Percentiles rank a stretch among this genome's conserved stretches.
phyloP scores from a whole-genome alignment of 92 coral and sea anemone genomes.

The Anthopleura xanthogrammica region DNA sequence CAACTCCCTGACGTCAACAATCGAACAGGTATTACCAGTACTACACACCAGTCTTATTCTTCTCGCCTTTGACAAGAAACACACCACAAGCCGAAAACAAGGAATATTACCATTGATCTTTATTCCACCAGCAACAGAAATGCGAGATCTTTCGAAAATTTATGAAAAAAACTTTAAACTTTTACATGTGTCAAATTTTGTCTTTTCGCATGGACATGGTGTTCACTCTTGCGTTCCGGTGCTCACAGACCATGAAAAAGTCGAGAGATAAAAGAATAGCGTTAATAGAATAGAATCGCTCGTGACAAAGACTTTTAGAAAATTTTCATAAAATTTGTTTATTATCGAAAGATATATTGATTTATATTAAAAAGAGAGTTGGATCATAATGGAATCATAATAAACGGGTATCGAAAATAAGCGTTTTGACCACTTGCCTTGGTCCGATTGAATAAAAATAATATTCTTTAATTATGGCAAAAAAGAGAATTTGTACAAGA shows the following conservation, averaged over 20 bases:
- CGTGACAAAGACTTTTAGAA: neutral
- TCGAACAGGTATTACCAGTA: conserved; percentile 68
- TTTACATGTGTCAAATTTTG: neutral
- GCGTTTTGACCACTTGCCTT: neutral
- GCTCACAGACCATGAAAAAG: conserved; percentile 4
- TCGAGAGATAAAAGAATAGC: neutral
- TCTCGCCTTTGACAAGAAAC: conserved; percentile 20
- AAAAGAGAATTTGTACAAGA: neutral
- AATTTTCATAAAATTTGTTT: neutral
- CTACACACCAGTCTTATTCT: conserved; percentile 11
- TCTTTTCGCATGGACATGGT: neutral
- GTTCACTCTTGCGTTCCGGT: conserved; percentile 11
- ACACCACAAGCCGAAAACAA: conserved; percentile 16
- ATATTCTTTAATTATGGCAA: neutral
- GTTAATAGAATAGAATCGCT: neutral
- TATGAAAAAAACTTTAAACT: conserved; percentile 10
- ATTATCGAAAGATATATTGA: neutral
- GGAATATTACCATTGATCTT: conserved; percentile 17
- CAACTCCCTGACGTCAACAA: conserved; percentile 74
- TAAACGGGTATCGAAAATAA: neutral
- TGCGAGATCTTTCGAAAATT: conserved; percentile 9
- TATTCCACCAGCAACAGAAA: conserved; percentile 15
- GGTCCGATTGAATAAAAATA: neutral
- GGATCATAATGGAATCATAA: neutral
- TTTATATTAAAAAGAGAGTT: neutral